Evolutionary conservation across 2,113 vertebrate genomes (phyloP).

Genomic region (Oreochromis niloticus): DNA sequence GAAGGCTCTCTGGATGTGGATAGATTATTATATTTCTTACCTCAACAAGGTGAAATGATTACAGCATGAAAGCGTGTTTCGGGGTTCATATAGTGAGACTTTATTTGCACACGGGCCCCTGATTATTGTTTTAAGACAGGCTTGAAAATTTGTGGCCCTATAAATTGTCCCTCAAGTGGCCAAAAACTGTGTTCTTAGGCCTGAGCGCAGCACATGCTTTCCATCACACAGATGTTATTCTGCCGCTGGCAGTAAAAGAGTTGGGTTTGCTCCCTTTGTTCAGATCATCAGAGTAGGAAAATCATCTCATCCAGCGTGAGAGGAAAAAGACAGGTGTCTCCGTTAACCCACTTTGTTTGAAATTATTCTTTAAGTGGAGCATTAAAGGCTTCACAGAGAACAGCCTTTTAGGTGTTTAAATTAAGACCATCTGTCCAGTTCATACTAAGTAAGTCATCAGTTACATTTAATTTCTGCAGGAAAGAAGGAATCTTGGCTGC

Average conservation of each 20-base stretch:
- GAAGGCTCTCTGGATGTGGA: conserved; percentile 13
- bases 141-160: neutral
- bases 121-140: neutral
- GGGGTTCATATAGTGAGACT: neutral
- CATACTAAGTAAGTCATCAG: neutral
- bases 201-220: conserved; percentile 19
- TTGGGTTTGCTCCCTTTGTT: neutral
- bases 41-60: conserved; percentile 5
- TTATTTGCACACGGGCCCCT: neutral
- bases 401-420: conserved; percentile 36
- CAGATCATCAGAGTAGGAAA: conserved; percentile 21
- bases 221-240: conserved; percentile 26
- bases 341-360: conserved; percentile 17
- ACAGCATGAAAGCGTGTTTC: neutral
- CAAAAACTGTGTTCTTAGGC: neutral
- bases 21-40: conserved; percentile 34
- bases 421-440: conserved; percentile 49
- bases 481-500: neutral
- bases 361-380: conserved; percentile 42
- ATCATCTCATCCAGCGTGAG: conserved; percentile 5
- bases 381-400: conserved; percentile 21
- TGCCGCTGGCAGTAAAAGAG: neutral
- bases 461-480: neutral
- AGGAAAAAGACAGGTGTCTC: conserved; percentile 22
- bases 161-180: neutral